These are phyloP conservation scores for Allacma fusca DNA, from an alignment of 2,888 invertebrate genomes.

Conservation along the genomic window DNA sequence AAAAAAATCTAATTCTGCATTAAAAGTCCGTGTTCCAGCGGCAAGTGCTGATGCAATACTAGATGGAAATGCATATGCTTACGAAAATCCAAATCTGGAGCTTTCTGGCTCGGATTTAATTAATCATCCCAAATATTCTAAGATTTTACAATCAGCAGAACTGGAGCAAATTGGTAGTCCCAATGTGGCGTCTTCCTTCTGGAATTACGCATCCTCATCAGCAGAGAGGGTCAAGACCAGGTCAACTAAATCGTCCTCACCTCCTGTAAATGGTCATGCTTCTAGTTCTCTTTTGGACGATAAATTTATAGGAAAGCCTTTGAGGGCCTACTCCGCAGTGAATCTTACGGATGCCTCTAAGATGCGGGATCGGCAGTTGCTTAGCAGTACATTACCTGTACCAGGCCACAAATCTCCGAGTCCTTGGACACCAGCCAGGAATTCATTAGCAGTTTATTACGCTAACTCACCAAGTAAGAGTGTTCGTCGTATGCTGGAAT, in stretches of 20 bases:
- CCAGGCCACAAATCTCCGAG: neutral
- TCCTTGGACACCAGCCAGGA: neutral
- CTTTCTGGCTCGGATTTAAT: constrained; percentile 56
- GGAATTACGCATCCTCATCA: constrained; percentile 9
- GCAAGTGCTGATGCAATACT: constrained; percentile 38
- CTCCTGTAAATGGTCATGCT: neutral
- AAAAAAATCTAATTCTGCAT: constrained; percentile 33
- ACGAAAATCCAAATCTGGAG: constrained; percentile 58
- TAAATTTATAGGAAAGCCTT: constrained; percentile 24
- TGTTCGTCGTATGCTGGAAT: constrained; percentile 57
- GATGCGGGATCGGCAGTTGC: constrained; percentile 49
- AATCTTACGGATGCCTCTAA: constrained; percentile 52
- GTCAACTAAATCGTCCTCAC: neutral
- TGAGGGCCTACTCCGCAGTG: constrained; percentile 48
- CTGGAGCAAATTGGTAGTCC: constrained; percentile 14
- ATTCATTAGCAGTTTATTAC: constrained; percentile 34
- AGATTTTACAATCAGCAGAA: constrained; percentile 33
- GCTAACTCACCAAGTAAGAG: constrained; percentile 54
- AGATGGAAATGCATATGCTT: constrained; percentile 47
- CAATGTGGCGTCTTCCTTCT: constrained; percentile 34
- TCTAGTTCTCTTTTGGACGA: constrained; percentile 32
- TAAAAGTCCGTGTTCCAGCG: constrained; percentile 34
- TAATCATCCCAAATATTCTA: constrained; percentile 57
- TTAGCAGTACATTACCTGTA: constrained; percentile 34
- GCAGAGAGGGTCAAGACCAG: constrained; percentile 13